A percentile compares a stretch with the other conserved stretches of the same genome.
These are phyloP conservation scores for Sterrhoptilus dennistouni DNA, from an alignment of 2,113 vertebrate species.

Conservation along the genomic window DNA sequence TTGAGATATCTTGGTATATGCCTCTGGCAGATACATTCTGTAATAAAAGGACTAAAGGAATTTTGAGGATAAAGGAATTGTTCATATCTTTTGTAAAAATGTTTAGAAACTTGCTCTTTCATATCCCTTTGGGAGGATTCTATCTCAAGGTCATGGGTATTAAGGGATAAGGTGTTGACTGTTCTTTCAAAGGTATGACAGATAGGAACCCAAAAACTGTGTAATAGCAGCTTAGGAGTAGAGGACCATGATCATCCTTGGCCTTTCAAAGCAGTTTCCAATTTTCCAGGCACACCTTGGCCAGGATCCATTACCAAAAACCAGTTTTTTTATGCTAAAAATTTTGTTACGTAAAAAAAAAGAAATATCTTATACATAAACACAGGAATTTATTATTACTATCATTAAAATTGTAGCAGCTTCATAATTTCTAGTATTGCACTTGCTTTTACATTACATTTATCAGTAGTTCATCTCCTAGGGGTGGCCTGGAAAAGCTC, in stretches of 20 bases:
- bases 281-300: not conserved
- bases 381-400: not conserved
- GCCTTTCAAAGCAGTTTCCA: not conserved
- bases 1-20: not conserved
- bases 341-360: not conserved
- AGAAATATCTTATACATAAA: not conserved
- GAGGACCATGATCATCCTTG: not conserved
- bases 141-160: not conserved
- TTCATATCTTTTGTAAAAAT: not conserved
- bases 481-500: not conserved
- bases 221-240: not conserved
- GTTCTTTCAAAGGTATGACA: not conserved
- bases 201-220: not conserved
- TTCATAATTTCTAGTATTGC: not conserved
- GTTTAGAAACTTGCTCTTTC: not conserved
- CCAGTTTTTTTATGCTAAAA: not conserved
- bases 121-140: not conserved
- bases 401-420: not conserved
- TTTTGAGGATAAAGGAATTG: not conserved
- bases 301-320: not conserved
- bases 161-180: not conserved
- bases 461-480: not conserved
- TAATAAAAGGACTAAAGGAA: not conserved
- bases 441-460: not conserved
- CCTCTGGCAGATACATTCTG: not conserved